Percentiles rank a stretch among this genome's conserved stretches.
These are phyloP conservation scores for Myrmecophaga tridactyla DNA, from an alignment of 2,113 vertebrate genomes.

Conservation along the genomic window DNA sequence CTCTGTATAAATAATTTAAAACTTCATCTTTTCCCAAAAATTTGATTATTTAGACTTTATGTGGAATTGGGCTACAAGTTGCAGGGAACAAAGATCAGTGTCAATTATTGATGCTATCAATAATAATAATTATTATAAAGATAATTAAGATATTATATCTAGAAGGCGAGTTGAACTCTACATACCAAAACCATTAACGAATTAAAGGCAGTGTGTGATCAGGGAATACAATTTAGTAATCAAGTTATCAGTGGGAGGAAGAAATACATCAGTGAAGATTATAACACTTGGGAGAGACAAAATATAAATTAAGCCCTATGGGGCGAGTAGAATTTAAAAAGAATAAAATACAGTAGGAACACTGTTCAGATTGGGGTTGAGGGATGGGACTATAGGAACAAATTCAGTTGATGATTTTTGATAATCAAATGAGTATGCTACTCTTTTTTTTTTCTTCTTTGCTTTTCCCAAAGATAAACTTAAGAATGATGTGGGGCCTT, in stretches of 20 bases:
- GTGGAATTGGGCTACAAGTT: not conserved
- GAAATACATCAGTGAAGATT: not conserved
- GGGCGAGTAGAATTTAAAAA: not conserved
- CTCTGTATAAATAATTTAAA: not conserved
- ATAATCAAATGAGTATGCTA: not conserved
- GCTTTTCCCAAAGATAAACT: not conserved
- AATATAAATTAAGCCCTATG: not conserved
- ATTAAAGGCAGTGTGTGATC: not conserved
- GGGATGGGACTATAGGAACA: not conserved
- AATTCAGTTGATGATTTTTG: not conserved
- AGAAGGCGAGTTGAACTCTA: not conserved
- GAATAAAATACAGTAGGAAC: not conserved
- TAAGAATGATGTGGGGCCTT: not conserved
- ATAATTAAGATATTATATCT: not conserved
- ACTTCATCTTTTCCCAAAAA: not conserved
- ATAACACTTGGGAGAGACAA: slow-evolving; percentile 36
- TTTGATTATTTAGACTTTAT: not conserved
- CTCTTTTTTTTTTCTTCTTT: not conserved
- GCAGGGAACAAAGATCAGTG: not conserved
- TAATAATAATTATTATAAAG: not conserved
- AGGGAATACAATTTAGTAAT: not conserved
- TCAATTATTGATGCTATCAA: not conserved
- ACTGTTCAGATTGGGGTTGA: not conserved
- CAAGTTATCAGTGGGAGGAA: not conserved
- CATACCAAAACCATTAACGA: not conserved